Evolutionary conservation across 2,888 invertebrate species (phyloP).

Genomic region (Eupithecia exiguata): DNA sequence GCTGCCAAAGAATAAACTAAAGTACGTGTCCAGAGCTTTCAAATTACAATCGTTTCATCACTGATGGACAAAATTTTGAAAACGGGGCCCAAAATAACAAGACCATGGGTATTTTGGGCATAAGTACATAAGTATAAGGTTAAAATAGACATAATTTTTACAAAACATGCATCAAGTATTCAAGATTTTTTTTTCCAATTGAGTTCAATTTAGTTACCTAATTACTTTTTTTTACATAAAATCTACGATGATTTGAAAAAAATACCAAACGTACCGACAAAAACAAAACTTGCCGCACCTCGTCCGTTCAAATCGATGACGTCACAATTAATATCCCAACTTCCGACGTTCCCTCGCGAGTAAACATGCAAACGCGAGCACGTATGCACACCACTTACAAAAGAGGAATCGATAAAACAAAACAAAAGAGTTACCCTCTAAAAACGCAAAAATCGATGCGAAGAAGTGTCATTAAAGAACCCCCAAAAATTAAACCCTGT

Average conservation of each 20-base stretch:
- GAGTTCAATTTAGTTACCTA: too few species aligned
- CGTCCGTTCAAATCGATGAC: slow-evolving; percentile 35
- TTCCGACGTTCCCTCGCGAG: slow-evolving; percentile 47
- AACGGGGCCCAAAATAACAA: too few species aligned
- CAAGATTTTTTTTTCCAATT: too few species aligned
- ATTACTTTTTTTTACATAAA: too few species aligned
- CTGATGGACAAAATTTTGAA: too few species aligned
- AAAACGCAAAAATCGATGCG: slow-evolving; percentile 80
- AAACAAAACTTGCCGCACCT: slow-evolving; percentile 10
- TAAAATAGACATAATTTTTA: too few species aligned
- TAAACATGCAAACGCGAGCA: slow-evolving; percentile 54
- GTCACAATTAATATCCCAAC: slow-evolving; percentile 46
- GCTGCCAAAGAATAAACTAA: too few species aligned
- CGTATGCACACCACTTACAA: slow-evolving; percentile 66
- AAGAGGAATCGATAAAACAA: slow-evolving; percentile 74
- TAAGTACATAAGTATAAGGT: too few species aligned
- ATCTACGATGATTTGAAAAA: not conserved
- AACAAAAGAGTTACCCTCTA: slow-evolving; percentile 81
- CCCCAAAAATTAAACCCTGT: slow-evolving; percentile 81
- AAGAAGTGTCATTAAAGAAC: slow-evolving; percentile 84
- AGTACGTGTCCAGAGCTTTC: too few species aligned
- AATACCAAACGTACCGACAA: not conserved
- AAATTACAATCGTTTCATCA: too few species aligned
- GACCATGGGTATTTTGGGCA: too few species aligned
- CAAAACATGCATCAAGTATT: too few species aligned